Conservation (phyloP, 2,888 invertebrate genomes). For the Stenurella melanura region DNA sequence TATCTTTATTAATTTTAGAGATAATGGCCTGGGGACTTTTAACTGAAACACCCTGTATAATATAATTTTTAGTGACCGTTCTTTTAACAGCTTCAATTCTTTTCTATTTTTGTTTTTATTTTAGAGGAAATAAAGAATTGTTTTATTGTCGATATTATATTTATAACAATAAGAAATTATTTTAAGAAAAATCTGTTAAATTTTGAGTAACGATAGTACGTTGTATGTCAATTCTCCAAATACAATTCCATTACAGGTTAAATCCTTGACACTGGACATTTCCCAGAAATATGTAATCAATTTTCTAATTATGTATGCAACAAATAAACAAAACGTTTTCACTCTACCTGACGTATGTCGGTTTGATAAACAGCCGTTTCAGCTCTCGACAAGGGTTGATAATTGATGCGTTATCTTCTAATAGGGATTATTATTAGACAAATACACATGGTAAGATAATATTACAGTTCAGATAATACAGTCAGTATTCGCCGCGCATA, state of each 20-base stretch:
- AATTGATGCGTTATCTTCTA: slow-evolving; percentile 45
- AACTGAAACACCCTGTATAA: too few relatives aligned
- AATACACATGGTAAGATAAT: slow-evolving; percentile 39
- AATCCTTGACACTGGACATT: neutral
- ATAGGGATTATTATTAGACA: slow-evolving; percentile 43
- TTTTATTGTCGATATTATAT: too few relatives aligned
- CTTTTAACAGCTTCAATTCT: too few relatives aligned
- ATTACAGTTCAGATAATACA: slow-evolving; percentile 35
- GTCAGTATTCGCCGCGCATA: slow-evolving; percentile 29
- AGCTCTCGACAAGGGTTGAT: slow-evolving; percentile 39
- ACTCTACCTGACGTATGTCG: slow-evolving; percentile 23
- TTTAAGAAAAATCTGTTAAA: too few relatives aligned
- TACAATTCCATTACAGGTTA: neutral
- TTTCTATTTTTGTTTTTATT: too few relatives aligned
- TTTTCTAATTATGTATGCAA: slow-evolving; percentile 8
- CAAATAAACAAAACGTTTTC: slow-evolving; percentile 27
- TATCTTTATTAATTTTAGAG: too few relatives aligned
- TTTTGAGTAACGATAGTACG: neutral
- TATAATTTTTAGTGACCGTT: too few relatives aligned
- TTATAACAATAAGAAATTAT: too few relatives aligned
- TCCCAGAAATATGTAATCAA: slow-evolving; percentile 9
- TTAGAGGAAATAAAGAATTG: too few relatives aligned
- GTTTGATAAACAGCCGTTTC: slow-evolving; percentile 36
- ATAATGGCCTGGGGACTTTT: too few relatives aligned
- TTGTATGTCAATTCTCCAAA: neutral